Evolutionary conservation across 35 echinoderm and acorn worm genomes (phyloP), one percentile per base, ranked within the genome.

Genomic region (Lytechinus variegatus): DNA sequence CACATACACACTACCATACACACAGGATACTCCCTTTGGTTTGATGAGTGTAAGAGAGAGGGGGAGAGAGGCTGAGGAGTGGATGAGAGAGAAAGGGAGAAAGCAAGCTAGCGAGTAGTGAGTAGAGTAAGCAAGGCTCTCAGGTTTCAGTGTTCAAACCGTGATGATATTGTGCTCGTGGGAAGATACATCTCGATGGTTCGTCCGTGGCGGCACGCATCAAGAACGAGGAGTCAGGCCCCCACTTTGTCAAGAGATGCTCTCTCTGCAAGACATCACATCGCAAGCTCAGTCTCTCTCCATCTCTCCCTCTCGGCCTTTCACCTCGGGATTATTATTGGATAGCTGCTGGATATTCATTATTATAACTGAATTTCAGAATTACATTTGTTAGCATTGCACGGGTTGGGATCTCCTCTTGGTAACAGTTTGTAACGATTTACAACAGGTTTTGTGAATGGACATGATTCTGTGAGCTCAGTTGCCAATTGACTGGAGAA

Each of bases 131-230:
- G 66, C 66, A 79, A 24, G 66, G 66, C 33, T 79, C n/a, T 79
- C 66, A 19, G 66, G 66, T 79, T 79, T 79, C 66, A 79, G 66
- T 19, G 66, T 79, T 79, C 66, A n/a, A 24, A 79, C 66, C 4
- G 66, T 79, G 66, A 71, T 71, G 61, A 79, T 79, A 79, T 79
- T 79, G 66, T 79, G 66, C 66, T 79, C 66, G 66, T 79, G 66
- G 66, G 66, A 79, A 79, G 66, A 79, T 79, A 79, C 66, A 79
- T 79, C 66, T 79, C 16, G 66, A 79, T 79, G 66, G 66, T 79
- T 24, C 3, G 16, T 16, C 66, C n/a, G 66, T 0, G 66, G 66
- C 9, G 56, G 56, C 66, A 79, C 14, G 66, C 66, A 79, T 79
- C 66, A 79, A n/a, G 66, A 79, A 5, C 66, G n/a, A 79, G 33